These are phyloP conservation scores for Entomobrya proxima DNA, from an alignment of 2,888 invertebrate species.

Conservation along the genomic window DNA sequence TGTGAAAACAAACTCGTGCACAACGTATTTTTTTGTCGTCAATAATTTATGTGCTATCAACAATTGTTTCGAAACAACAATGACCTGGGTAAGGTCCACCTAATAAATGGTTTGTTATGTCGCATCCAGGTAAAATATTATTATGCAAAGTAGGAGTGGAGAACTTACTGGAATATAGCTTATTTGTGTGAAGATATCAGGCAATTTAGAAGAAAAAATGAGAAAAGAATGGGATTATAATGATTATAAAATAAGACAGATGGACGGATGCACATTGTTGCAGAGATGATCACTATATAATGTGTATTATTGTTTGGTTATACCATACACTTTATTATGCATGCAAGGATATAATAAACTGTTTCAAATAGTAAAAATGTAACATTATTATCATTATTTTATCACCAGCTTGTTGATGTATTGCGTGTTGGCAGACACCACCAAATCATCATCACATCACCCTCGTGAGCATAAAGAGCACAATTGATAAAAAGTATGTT, in stretches of 20 bases:
- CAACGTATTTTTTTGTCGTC: background rate
- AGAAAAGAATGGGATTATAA: background rate
- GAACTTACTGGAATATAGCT: slow-evolving; percentile 12
- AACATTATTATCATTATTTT: slow-evolving; percentile 1
- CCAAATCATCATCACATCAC: background rate
- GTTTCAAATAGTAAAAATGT: background rate
- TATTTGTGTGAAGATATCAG: background rate
- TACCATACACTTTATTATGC: slow-evolving; percentile 13
- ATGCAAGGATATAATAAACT: background rate
- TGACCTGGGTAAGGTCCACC: slow-evolving; percentile 10
- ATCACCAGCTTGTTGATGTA: slow-evolving; percentile 30
- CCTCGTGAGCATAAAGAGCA: background rate
- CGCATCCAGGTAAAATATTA: background rate
- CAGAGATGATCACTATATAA: background rate
- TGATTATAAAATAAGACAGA: slow-evolving; percentile 23
- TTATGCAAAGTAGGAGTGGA: slow-evolving; percentile 9
- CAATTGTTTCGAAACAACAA: slow-evolving; percentile 13
- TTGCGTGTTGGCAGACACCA: slow-evolving; percentile 8
- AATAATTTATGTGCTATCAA: background rate
- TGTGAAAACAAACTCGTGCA: background rate
- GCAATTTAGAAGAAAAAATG: background rate
- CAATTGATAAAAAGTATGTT: slow-evolving; percentile 9
- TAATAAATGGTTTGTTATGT: slow-evolving; percentile 28
- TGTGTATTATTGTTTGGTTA: background rate
- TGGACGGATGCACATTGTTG: slow-evolving; percentile 10